These are phyloP conservation scores for Vulpes vulpes DNA, from an alignment of 2,113 vertebrate species.

Conservation along the genomic window DNA sequence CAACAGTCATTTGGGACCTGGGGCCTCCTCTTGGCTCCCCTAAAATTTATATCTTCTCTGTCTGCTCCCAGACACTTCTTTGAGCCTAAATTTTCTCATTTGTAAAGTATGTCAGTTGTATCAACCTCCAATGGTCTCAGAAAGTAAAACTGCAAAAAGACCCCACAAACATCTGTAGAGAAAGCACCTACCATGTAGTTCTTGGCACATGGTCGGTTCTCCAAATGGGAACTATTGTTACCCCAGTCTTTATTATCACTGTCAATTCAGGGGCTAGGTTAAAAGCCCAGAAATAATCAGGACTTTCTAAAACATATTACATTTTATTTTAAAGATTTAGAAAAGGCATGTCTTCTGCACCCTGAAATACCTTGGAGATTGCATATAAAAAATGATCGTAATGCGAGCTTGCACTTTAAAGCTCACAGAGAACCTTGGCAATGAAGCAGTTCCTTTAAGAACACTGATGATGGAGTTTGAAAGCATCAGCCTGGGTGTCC, in stretches of 20 bases:
- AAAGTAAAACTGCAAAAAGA: background rate
- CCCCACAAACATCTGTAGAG: background rate
- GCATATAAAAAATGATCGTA: background rate
- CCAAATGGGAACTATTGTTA: background rate
- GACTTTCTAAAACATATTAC: background rate
- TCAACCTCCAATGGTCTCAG: background rate
- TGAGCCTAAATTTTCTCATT: background rate
- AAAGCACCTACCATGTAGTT: background rate
- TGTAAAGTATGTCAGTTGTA: background rate
- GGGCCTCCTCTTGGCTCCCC: background rate
- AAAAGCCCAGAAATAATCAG: background rate
- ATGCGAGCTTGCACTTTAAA: background rate
- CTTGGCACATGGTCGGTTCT: background rate
- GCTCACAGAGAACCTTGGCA: background rate
- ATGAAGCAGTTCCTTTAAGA: background rate
- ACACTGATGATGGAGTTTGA: accelerated
- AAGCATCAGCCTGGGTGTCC: background rate
- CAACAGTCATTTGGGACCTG: background rate
- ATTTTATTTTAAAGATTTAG: conserved; percentile 33
- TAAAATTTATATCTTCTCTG: background rate
- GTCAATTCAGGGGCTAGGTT: background rate
- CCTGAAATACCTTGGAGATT: background rate
- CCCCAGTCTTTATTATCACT: background rate
- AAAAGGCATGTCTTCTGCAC: background rate
- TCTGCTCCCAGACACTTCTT: background rate